Evolutionary conservation across 2,888 invertebrate species (phyloP).

Genomic region (Branchellion lobata): DNA sequence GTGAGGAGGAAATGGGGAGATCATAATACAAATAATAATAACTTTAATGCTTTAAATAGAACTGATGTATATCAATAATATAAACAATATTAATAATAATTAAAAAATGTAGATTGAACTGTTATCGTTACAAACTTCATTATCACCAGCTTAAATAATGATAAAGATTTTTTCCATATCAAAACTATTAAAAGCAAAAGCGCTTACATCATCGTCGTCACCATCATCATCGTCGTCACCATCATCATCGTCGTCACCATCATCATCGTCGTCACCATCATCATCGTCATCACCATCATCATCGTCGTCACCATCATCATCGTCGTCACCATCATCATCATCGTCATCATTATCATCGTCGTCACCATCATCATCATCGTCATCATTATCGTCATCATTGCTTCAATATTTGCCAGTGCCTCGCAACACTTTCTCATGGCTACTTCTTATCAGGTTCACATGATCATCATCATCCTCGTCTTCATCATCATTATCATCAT

Average conservation of each 20-base stretch:
- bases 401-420: neutral
- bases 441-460: neutral
- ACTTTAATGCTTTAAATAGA: neutral
- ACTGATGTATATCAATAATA: neutral
- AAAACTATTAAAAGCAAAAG: too few relatives aligned
- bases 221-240: neutral
- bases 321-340: neutral
- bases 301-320: neutral
- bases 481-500: slow-evolving; percentile 24
- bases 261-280: neutral
- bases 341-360: neutral
- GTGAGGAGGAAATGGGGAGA: neutral
- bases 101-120: neutral
- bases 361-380: neutral
- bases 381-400: neutral
- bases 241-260: neutral
- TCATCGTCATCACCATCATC: slow-evolving; percentile 20
- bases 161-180: too few relatives aligned
- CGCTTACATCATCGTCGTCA: neutral
- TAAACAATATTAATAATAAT: neutral
- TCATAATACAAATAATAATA: neutral
- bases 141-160: too few relatives aligned
- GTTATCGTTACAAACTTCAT: too few relatives aligned
- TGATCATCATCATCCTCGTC: neutral
- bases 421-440: neutral